phyloP scores from a whole-genome alignment of 2,888 invertebrate species.

The Chamaedrilus cognettii region DNA sequence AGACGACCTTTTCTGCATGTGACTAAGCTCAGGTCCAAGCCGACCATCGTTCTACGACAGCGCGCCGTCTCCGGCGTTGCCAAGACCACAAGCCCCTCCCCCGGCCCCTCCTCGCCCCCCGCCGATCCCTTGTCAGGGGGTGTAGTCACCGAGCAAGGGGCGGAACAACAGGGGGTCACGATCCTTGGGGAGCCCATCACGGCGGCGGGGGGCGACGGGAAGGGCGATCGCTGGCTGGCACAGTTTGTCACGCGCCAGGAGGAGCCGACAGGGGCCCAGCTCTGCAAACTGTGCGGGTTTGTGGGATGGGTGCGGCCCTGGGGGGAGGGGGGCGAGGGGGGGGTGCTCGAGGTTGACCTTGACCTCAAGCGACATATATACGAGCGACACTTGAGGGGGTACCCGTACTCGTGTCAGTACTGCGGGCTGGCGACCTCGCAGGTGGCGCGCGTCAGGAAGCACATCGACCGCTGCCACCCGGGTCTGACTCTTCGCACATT shows the following conservation, averaged over 20 bases:
- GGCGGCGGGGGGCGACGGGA: not conserved
- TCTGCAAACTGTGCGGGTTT: conserved; percentile 17
- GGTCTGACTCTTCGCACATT: conserved; percentile 1
- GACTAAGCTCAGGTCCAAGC: too few species aligned
- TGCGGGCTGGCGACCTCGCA: conserved; percentile 32
- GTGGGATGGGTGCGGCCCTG: too few species aligned
- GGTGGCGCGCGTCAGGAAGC: conserved; percentile 28
- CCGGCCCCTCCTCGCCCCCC: not conserved
- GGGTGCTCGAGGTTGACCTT: not conserved
- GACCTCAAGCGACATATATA: conserved; percentile 30
- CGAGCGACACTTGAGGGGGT: conserved; percentile 28
- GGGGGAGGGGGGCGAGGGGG: conserved; percentile 11
- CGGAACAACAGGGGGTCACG: conserved; percentile 18
- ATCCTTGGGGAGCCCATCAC: conserved; percentile 12
- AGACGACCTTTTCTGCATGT: too few species aligned
- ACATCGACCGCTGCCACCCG: conserved; percentile 31
- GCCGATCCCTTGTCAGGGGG: not conserved
- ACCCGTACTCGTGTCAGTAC: conserved; percentile 35
- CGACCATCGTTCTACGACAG: not conserved
- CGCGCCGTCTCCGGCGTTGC: not conserved
- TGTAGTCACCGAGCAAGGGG: not conserved
- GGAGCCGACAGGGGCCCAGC: not conserved
- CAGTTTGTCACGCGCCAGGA: conserved; percentile 25
- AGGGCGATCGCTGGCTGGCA: conserved; percentile 20
- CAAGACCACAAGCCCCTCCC: not conserved